These are phyloP conservation scores for Ciconia maguari DNA, from an alignment of 2,113 vertebrate genomes.

Conservation along the genomic window DNA sequence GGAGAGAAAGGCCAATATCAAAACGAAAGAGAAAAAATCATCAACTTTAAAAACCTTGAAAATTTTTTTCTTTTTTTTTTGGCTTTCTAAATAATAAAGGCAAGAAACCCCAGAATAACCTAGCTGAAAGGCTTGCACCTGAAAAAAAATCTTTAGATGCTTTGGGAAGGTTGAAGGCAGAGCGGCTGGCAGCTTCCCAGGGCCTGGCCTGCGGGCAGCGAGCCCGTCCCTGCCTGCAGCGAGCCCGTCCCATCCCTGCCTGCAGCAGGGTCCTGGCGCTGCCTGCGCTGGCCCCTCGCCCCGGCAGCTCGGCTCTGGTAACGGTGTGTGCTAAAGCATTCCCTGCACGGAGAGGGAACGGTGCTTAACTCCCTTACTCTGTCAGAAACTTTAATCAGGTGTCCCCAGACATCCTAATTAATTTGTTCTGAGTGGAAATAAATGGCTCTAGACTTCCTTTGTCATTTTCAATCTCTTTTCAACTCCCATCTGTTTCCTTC, in stretches of 20 bases:
- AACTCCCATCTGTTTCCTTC: constrained; percentile 65
- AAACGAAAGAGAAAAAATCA: not conserved
- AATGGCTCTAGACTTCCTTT: constrained; percentile 59
- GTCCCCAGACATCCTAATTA: constrained; percentile 57
- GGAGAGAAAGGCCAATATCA: not conserved
- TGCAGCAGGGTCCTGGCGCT: not conserved
- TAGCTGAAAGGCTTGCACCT: not conserved
- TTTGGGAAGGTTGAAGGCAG: not conserved
- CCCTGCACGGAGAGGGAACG: not conserved
- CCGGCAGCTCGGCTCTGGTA: not conserved
- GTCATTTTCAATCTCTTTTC: constrained; percentile 56
- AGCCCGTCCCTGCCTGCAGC: not conserved
- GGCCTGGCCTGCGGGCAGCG: not conserved
- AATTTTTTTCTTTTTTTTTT: not conserved
- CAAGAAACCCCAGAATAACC: not conserved
- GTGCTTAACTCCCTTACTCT: not conserved
- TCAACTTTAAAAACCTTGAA: not conserved
- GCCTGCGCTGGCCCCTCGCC: not conserved
- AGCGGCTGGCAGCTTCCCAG: not conserved
- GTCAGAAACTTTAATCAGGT: constrained; percentile 29
- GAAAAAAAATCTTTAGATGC: not conserved
- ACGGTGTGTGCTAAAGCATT: not conserved
- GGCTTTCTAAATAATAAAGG: not conserved
- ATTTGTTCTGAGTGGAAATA: constrained; percentile 61
- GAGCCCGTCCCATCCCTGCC: not conserved